Evolutionary conservation across 2,797 vertebrate genomes (phyloP).

Genomic region (Spheniscus humboldti): DNA sequence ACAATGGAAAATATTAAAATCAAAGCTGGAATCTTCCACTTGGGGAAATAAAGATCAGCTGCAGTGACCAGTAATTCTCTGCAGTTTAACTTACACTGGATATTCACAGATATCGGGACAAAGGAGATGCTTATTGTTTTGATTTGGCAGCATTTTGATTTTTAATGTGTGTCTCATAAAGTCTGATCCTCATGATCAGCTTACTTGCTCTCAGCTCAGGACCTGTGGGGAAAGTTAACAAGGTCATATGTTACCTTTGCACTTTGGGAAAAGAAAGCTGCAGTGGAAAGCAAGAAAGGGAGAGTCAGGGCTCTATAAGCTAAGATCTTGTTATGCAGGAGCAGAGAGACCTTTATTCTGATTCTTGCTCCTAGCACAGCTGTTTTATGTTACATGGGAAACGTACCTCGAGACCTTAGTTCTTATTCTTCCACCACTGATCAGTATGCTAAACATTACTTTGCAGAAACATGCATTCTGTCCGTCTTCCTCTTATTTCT

Average conservation of each 20-base stretch:
- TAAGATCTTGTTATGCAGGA: neutral
- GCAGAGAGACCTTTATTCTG: neutral
- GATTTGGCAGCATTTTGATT: neutral
- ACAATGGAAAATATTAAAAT: neutral
- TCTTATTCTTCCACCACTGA: neutral
- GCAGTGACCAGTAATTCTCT: neutral
- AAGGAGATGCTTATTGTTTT: neutral
- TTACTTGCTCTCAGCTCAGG: neutral
- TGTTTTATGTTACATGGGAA: neutral
- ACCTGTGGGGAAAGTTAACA: neutral
- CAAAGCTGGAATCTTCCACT: neutral
- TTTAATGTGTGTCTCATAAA: neutral
- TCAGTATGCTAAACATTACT: neutral
- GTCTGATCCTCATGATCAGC: neutral
- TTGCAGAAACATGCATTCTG: neutral
- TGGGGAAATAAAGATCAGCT: neutral
- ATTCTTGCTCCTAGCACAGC: neutral
- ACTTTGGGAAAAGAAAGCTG: neutral
- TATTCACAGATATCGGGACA: neutral
- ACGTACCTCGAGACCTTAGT: neutral
- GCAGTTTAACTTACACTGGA: neutral
- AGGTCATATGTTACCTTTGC: neutral
- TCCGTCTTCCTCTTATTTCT: neutral
- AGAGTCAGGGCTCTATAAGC: neutral
- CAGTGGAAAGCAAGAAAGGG: neutral